Conservation (phyloP, 2,113 vertebrate species). For the Oreamnos americanus region DNA sequence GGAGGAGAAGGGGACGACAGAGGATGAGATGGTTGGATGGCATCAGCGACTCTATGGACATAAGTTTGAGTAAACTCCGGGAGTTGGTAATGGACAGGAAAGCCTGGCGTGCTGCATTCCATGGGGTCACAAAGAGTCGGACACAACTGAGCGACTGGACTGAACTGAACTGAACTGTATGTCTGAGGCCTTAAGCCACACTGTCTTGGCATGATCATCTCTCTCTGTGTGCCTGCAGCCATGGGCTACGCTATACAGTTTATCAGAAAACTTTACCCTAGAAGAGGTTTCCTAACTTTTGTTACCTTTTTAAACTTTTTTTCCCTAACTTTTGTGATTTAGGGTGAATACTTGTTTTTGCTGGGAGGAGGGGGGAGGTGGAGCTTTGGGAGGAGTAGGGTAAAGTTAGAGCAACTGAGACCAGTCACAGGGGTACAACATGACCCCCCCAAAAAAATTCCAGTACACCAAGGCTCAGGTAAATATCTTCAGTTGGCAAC, state of each 20-base stretch:
- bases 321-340: background rate
- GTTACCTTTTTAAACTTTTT: background rate
- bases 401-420: background rate
- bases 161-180: background rate
- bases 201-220: background rate
- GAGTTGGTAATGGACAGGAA: background rate
- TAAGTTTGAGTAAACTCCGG: background rate
- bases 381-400: background rate
- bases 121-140: accelerated
- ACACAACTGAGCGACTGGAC: background rate
- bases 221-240: background rate
- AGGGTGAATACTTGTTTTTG: background rate
- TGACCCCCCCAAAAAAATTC: background rate
- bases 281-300: background rate
- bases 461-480: background rate
- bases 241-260: background rate
- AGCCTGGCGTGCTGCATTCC: background rate
- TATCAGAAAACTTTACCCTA: background rate
- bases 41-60: background rate
- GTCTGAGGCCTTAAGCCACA: background rate
- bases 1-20: background rate
- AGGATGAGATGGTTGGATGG: background rate
- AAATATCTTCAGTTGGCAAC: background rate
- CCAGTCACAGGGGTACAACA: background rate
- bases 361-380: background rate